Base-by-base conservation (phyloP, 1,140 invertebrate species). In the Amphibalanus amphitrite region DNA sequence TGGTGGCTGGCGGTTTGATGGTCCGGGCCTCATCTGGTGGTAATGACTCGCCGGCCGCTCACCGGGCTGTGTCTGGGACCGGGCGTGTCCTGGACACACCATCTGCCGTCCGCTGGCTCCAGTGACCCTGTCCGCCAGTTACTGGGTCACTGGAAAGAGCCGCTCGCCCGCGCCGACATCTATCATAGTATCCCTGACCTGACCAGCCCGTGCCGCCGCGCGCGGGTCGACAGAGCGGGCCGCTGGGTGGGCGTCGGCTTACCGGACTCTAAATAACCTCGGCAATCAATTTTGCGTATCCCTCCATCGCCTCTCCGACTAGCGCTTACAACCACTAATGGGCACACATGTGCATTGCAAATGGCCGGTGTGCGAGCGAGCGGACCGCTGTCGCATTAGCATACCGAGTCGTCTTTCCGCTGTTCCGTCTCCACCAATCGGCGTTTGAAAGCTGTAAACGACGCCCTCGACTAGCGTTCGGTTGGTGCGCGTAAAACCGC, bases 101-200 rank as follows among this genome's bases (percentile, higher is more conserved):
- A 59, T 59, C 47, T 59, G 47, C 13, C 17, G 47, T n/a, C n/a
- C n/a, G n/a, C n/a, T n/a, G n/a, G n/a, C n/a, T n/a, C n/a, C n/a
- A n/a, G n/a, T n/a, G n/a, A n/a, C n/a, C n/a, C n/a, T n/a, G 47
- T 38, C 33, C 15, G 33, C 15, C 47, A n/a, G n/a, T 59, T 13
- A 20, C 47, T 59, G 20, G 47, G 47, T 59, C 47, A 59, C 47
- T n/a, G 20, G 6, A 13, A 3, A 20, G 17, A 13, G 47, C 10
- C 10, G 47, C 17, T 59, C 20, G 10, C 10, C 47, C 47, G 13
- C 10, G 20, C 47, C 23, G 10, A 20, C 10, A 59, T 20, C n/a
- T n/a, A n/a, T n/a, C n/a, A n/a, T n/a, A n/a, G 47, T 59, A 59
- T 59, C 47, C 47, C 47, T 59, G 47, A 59, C 47, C 47, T 59